These are phyloP conservation scores for Cebus imitator DNA, from an alignment of 2,113 vertebrate genomes.

Conservation along the genomic window DNA sequence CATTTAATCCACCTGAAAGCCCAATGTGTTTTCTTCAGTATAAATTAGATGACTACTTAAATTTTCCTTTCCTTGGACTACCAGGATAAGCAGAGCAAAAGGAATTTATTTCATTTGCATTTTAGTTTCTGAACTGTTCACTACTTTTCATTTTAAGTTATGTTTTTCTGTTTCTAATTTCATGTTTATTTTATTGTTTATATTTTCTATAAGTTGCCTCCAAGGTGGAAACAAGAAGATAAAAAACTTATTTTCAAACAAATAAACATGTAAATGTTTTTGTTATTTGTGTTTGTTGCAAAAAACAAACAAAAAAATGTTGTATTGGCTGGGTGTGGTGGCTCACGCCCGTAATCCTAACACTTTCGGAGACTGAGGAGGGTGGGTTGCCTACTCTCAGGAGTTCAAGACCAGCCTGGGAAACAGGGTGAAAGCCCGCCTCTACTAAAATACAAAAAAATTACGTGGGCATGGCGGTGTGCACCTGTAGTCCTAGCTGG, in stretches of 20 bases:
- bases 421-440: too few relatives aligned
- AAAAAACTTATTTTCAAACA: neutral
- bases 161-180: neutral
- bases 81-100: neutral
- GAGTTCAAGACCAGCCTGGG: too few relatives aligned
- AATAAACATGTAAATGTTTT: neutral
- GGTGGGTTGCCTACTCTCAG: too few relatives aligned
- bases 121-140: neutral
- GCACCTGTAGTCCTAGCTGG: too few relatives aligned
- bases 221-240: neutral
- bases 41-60: neutral
- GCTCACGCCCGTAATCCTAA: too few relatives aligned
- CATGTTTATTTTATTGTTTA: neutral
- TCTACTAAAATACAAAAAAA: too few relatives aligned
- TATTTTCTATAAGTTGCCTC: neutral
- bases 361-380: too few relatives aligned
- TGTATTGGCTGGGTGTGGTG: neutral
- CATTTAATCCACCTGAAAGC: neutral
- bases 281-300: neutral
- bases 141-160: neutral
- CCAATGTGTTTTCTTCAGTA: neutral
- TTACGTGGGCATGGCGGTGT: rapidly evolving
- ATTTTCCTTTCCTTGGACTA: neutral
- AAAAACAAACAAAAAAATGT: neutral
- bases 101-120: neutral